These are phyloP conservation scores for Dynastes tityus DNA, from an alignment of 2,888 invertebrate genomes.

Conservation along the genomic window DNA sequence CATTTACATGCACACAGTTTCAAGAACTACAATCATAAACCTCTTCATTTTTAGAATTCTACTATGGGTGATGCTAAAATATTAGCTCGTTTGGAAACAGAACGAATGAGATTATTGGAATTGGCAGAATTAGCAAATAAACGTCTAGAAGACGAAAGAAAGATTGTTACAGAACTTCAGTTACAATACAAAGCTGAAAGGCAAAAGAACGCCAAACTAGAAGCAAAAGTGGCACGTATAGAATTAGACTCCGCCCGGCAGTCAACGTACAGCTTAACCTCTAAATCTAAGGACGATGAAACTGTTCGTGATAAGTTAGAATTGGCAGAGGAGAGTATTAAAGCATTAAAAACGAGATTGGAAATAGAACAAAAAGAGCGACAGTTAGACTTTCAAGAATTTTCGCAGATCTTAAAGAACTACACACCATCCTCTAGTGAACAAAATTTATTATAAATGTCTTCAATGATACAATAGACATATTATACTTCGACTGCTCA, in stretches of 20 bases:
- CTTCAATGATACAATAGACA: too few species aligned
- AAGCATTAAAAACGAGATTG: slow-evolving; percentile 77
- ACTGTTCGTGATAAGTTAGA: slow-evolving; percentile 70
- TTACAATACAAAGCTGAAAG: slow-evolving; percentile 69
- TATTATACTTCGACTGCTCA: too few species aligned
- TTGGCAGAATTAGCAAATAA: slow-evolving; percentile 74
- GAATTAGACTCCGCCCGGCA: slow-evolving; percentile 72
- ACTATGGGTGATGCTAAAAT: slow-evolving; percentile 34
- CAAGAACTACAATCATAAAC: too few species aligned
- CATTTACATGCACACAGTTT: background rate
- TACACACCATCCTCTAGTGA: slow-evolving; percentile 46
- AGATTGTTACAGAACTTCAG: slow-evolving; percentile 65
- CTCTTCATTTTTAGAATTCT: background rate
- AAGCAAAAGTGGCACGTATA: slow-evolving; percentile 72
- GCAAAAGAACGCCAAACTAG: slow-evolving; percentile 75
- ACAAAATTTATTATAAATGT: slow-evolving; percentile 21
- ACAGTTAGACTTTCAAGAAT: slow-evolving; percentile 74
- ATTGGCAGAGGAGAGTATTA: slow-evolving; percentile 78
- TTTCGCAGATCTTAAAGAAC: slow-evolving; percentile 63
- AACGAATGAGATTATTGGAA: slow-evolving; percentile 76
- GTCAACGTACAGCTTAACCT: slow-evolving; percentile 57
- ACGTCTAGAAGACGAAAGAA: slow-evolving; percentile 74
- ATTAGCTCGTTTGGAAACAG: slow-evolving; percentile 73
- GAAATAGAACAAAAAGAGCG: slow-evolving; percentile 78
- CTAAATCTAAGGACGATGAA: slow-evolving; percentile 43